Percentiles rank a stretch among this genome's conserved stretches.
Conservation (phyloP, 2,888 invertebrate genomes). For the Polylopha cassiicola region DNA sequence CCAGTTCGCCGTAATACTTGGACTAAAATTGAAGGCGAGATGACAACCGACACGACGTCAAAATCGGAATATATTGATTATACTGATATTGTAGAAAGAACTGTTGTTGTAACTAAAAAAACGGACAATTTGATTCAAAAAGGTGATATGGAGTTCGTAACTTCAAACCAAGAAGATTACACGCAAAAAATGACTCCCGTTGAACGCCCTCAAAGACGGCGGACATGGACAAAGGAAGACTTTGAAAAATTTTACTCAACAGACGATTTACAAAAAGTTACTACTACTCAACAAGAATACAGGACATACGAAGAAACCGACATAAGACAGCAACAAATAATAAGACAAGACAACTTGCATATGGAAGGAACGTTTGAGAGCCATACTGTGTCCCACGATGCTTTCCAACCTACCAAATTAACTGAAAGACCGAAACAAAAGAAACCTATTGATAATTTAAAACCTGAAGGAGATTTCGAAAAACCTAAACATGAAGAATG, state of each 20-base stretch:
- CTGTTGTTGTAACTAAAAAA: conserved; percentile 76
- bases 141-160: conserved; percentile 82
- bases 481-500: conserved; percentile 56
- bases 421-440: conserved; percentile 68
- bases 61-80: conserved; percentile 82
- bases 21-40: conserved; percentile 86
- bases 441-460: conserved; percentile 77
- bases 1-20: conserved; percentile 85
- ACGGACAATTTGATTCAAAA: conserved; percentile 82
- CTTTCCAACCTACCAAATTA: conserved; percentile 54
- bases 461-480: conserved; percentile 76
- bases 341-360: conserved; percentile 67
- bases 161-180: conserved; percentile 80
- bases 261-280: conserved; percentile 72
- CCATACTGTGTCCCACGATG: conserved; percentile 57
- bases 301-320: conserved; percentile 79
- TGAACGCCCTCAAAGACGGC: conserved; percentile 78
- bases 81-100: conserved; percentile 75
- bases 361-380: conserved; percentile 73
- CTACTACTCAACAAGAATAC: conserved; percentile 83
- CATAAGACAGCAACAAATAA: conserved; percentile 59
- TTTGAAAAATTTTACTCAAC: conserved; percentile 82
- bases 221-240: conserved; percentile 85
- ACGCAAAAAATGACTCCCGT: conserved; percentile 76
- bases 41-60: conserved; percentile 82